Conservation (phyloP, 2,113 vertebrate genomes). For the Leucosticte australis region DNA sequence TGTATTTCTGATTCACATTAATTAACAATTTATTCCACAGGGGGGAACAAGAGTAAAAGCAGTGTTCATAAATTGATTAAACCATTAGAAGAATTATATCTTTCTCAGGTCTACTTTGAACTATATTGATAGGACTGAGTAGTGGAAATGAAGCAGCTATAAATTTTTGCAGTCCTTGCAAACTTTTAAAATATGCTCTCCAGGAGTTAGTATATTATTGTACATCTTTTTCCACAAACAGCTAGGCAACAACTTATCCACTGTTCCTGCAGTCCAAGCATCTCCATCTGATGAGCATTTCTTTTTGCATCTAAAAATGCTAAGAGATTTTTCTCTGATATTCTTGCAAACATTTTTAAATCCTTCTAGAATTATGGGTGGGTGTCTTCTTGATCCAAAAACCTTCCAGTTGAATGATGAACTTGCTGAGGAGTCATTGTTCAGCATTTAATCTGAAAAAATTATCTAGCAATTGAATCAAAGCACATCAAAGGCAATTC, state of each 20-base stretch:
- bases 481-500: constrained; percentile 37
- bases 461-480: constrained; percentile 34
- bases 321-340: neutral
- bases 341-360: neutral
- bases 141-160: neutral
- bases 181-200: neutral
- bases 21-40: constrained; percentile 52
- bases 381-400: neutral
- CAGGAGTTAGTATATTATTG: neutral
- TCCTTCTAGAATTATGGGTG: neutral
- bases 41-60: constrained; percentile 40
- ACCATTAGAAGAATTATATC: constrained; percentile 32
- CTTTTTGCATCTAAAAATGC: neutral
- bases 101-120: constrained; percentile 31
- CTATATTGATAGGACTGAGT: neutral
- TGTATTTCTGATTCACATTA: neutral
- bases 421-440: constrained; percentile 8
- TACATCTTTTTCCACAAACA: neutral
- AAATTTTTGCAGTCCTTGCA: neutral
- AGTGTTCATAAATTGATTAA: constrained; percentile 37
- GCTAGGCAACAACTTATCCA: neutral
- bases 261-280: neutral
- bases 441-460: constrained; percentile 43
- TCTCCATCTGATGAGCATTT: neutral
- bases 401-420: neutral